Base-by-base conservation (phyloP, 2,113 vertebrate species). In the Pterocles gutturalis region DNA sequence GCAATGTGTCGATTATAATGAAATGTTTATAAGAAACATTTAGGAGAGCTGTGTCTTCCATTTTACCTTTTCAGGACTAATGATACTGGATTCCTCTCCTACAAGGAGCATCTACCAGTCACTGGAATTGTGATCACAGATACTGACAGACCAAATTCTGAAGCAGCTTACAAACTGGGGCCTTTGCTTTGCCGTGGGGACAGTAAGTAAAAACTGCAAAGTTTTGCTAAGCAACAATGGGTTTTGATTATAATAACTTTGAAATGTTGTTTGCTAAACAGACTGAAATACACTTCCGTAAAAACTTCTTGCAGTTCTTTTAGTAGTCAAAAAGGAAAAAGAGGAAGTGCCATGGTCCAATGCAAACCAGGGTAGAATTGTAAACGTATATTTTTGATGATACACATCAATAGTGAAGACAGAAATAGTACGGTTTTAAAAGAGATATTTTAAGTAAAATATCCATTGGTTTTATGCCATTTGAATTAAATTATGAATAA, bases 71-170 rank as follows among this genome's bases (percentile, higher is more conserved):
- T 60, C 96, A 99, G 99, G 99, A 96, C 98, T 24, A 99, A 98
- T 89, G 99, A 99, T 84, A 99, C 99, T 8, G 99, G 99, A 67
- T 92, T 99, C 43, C 97, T 99, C 48, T 98, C 99, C 70, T 99
- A 99, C 71, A 99, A 99, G 93, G 99, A 99, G 33, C 98, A 98
- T 83, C 98, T 99, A 48, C 99, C 99, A 1, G 98, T 99, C 49
- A 98, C 98, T 43, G 97, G 98, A 89, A 97, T 99, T 67, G 98
- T 99, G 71, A 97, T 99, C 82, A 98, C 99, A 34, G 99, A 99
- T 57, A 97, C 98, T n/a, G 98, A 98, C 55, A 98, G 99, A 36
- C 97, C 98, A 1, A 98, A 98, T 54, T 99, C 99, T 3, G 99
- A 99, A 94, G 99, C 98, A 16, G 98, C 99, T 61, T 99, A 99